Percentiles rank a stretch among this genome's conserved stretches.
Evolutionary conservation across 2,888 invertebrate genomes (phyloP).

Genomic region (Troilus luridus): DNA sequence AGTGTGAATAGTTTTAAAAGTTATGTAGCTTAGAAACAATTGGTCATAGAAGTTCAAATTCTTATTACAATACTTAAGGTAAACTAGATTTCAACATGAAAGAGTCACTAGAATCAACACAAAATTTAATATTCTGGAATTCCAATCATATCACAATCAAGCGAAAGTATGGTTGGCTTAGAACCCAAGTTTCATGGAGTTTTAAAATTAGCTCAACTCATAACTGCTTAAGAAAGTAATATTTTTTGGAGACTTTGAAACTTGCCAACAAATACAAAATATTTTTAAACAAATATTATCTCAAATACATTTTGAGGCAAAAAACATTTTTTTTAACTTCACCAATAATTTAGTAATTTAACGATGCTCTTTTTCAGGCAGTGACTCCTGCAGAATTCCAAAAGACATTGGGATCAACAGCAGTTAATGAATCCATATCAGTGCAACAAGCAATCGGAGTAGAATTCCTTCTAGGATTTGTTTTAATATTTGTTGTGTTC

Average conservation of each 20-base stretch:
- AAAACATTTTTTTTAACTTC: too few species aligned
- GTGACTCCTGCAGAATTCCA: slow-evolving; percentile 77
- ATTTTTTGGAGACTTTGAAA: neutral
- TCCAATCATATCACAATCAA: too few species aligned
- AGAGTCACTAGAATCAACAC: too few species aligned
- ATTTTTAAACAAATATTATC: neutral
- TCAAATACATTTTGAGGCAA: neutral
- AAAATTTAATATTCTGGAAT: too few species aligned
- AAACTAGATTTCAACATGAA: too few species aligned
- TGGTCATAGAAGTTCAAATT: neutral
- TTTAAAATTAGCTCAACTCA: neutral
- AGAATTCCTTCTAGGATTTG: slow-evolving; percentile 90
- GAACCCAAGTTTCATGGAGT: neutral
- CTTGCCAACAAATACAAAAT: neutral
- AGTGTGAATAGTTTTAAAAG: neutral
- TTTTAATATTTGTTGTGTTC: slow-evolving; percentile 91
- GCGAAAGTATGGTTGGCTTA: neutral
- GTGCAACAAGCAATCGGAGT: slow-evolving; percentile 88
- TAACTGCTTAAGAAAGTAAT: neutral
- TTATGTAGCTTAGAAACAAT: neutral
- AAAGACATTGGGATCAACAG: slow-evolving; percentile 79
- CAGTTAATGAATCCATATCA: slow-evolving; percentile 75
- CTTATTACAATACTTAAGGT: too few species aligned
- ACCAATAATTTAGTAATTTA: slow-evolving; percentile 33
- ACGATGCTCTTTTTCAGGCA: slow-evolving; percentile 70